phyloP scores from a whole-genome alignment of 1,140 invertebrate species.

The Listronotus bonariensis region DNA sequence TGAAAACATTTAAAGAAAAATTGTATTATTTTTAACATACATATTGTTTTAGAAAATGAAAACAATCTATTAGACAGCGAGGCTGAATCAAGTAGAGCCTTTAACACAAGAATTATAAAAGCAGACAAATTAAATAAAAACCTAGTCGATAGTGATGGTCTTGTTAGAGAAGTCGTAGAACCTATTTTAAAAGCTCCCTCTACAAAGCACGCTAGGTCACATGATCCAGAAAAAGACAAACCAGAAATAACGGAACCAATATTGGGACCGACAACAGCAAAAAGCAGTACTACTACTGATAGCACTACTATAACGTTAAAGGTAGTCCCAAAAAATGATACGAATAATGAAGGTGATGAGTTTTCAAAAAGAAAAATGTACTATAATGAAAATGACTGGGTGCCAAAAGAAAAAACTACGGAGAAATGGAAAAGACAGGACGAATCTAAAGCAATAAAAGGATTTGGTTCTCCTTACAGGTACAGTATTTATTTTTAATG shows the following conservation, averaged over 20 bases:
- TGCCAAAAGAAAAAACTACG: conserved; percentile 42
- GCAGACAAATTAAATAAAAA: conserved; percentile 52
- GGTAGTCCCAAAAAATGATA: background rate
- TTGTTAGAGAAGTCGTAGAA: conserved; percentile 57
- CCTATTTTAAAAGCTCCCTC: conserved; percentile 57
- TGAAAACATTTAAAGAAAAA: background rate
- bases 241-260: conserved; percentile 75
- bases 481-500: background rate
- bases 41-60: conserved; percentile 8
- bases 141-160: conserved; percentile 47
- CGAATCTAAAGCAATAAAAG: conserved; percentile 36
- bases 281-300: background rate
- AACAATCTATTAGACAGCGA: conserved; percentile 39
- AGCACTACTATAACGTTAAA: background rate
- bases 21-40: background rate
- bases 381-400: conserved; percentile 29
- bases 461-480: conserved; percentile 2
- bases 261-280: conserved; percentile 62
- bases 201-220: conserved; percentile 58
- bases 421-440: conserved; percentile 51
- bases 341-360: background rate
- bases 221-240: conserved; percentile 56
- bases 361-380: too few species aligned
- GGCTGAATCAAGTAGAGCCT: conserved; percentile 64
- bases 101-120: conserved; percentile 64